phyloP scores from a whole-genome alignment of 2,888 invertebrate species.

The Eubasilissa splendida region DNA sequence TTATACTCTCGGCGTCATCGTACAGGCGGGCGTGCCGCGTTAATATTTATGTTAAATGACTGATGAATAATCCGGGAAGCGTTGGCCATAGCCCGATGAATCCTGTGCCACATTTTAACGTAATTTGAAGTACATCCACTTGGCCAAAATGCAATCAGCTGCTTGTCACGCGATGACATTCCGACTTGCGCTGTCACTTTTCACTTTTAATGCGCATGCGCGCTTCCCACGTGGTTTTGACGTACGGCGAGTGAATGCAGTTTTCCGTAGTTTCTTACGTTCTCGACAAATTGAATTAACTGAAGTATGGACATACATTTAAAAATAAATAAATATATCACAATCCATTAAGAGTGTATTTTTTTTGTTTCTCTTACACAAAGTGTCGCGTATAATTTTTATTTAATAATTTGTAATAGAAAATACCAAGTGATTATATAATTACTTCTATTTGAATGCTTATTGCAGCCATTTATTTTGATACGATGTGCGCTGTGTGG shows the following conservation, averaged over 20 bases:
- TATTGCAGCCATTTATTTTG: no score
- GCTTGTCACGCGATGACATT: conserved; percentile 20
- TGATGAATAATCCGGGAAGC: neutral
- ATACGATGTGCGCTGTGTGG: no score
- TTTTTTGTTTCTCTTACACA: no score
- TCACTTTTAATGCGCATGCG: conserved; percentile 18
- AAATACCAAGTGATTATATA: no score
- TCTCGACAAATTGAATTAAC: no score
- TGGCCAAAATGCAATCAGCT: conserved; percentile 8
- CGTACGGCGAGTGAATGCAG: neutral
- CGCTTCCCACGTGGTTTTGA: conserved; percentile 29
- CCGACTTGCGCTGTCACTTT: neutral
- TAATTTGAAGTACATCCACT: neutral
- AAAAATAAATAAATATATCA: no score
- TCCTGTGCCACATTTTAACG: neutral
- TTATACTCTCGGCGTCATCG: conserved; percentile 24
- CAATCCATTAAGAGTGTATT: no score
- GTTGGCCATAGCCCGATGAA: neutral
- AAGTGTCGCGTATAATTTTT: no score
- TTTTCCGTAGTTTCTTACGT: no score
- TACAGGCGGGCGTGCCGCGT: conserved; percentile 9
- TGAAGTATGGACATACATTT: no score
- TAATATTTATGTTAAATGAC: conserved; percentile 36
- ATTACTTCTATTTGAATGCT: no score
- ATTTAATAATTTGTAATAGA: no score